These are phyloP conservation scores for cattle (Bos taurus) DNA, from an alignment of 2,113 vertebrate genomes.

Conservation along the genomic window ARS-UCD2.0 NC_037333.1:115058001-115058500, in stretches of 20 bases:
- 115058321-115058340: not conserved
- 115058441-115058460: rapidly evolving
- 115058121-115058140: not conserved
- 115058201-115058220: rapidly evolving
- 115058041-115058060: rapidly evolving
- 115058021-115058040: not conserved
- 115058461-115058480: rapidly evolving
- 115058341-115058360: rapidly evolving
- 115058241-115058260: rapidly evolving
- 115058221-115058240: not conserved
- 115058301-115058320: not conserved
- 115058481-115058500: rapidly evolving
- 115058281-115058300: not conserved
- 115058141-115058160: not conserved
- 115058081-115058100: not conserved
- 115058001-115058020: rapidly evolving
- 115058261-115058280: not conserved
- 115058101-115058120: not conserved
- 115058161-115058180: rapidly evolving
- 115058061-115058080: rapidly evolving
- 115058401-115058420: rapidly evolving
- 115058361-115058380: rapidly evolving
- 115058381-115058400: rapidly evolving
- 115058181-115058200: rapidly evolving
- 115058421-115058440: rapidly evolving